phyloP scores from a whole-genome alignment of 2,797 vertebrate species.

The Molossus molossus region DNA sequence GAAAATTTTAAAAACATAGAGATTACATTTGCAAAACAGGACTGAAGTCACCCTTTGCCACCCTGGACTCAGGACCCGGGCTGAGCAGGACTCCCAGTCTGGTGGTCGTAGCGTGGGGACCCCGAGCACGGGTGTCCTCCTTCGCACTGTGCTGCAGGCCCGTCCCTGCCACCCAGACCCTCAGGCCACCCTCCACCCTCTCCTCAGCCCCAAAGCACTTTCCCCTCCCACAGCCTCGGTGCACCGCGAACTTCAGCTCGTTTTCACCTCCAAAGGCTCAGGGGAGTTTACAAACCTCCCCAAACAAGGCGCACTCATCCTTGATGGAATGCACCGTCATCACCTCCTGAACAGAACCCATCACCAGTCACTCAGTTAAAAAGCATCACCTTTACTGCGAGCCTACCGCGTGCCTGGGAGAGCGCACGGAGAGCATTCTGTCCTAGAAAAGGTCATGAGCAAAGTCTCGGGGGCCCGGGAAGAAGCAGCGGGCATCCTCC shows the following conservation, averaged over 20 bases:
- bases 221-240: not conserved
- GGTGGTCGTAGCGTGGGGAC: fast-evolving
- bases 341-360: not conserved
- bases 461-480: not conserved
- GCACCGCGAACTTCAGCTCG: not conserved
- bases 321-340: not conserved
- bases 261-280: not conserved
- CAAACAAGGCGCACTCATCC: not conserved
- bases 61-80: not conserved
- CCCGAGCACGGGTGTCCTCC: not conserved
- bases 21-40: not conserved
- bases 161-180: too few species aligned
- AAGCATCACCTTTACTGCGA: not conserved
- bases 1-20: not conserved
- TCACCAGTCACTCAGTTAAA: not conserved
- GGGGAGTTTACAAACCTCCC: not conserved
- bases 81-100: not conserved
- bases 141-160: not conserved
- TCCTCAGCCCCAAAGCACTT: not conserved
- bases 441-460: not conserved
- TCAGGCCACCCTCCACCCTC: not conserved
- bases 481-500: not conserved
- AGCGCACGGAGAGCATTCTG: not conserved
- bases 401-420: not conserved
- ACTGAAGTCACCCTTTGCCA: not conserved